Conservation (phyloP, 2,797 vertebrate species). For the Mycteria americana region DNA sequence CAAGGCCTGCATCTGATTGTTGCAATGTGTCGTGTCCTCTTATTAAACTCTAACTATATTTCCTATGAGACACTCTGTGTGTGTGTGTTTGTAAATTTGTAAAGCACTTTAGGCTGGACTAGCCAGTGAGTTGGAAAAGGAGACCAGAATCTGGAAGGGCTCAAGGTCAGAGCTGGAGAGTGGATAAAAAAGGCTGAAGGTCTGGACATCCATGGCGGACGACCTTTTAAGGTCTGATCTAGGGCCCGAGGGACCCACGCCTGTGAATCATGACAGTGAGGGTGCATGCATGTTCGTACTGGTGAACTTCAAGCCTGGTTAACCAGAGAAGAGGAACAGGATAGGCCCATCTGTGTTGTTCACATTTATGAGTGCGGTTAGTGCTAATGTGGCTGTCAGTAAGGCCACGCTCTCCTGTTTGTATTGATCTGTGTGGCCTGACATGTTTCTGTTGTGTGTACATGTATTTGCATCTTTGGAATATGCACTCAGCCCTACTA, state of each 20-base stretch:
- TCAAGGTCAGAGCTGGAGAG: neutral
- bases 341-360: neutral
- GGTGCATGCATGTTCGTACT: fast-evolving
- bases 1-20: neutral
- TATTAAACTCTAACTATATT: neutral
- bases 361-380: neutral
- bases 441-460: neutral
- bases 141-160: neutral
- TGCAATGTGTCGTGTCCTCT: neutral
- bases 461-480: neutral
- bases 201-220: neutral
- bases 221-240: neutral
- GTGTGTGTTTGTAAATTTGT: neutral
- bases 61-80: neutral
- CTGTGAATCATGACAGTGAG: neutral
- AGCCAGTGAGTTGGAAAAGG: neutral
- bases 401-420: neutral
- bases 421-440: neutral
- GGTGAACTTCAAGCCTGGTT: neutral
- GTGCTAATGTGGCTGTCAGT: neutral
- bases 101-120: neutral
- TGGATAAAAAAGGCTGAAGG: neutral
- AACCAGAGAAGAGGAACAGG: neutral
- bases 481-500: fast-evolving
- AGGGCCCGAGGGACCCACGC: fast-evolving